Conservation (phyloP, 2,113 vertebrate species). For the Calypte anna region DNA sequence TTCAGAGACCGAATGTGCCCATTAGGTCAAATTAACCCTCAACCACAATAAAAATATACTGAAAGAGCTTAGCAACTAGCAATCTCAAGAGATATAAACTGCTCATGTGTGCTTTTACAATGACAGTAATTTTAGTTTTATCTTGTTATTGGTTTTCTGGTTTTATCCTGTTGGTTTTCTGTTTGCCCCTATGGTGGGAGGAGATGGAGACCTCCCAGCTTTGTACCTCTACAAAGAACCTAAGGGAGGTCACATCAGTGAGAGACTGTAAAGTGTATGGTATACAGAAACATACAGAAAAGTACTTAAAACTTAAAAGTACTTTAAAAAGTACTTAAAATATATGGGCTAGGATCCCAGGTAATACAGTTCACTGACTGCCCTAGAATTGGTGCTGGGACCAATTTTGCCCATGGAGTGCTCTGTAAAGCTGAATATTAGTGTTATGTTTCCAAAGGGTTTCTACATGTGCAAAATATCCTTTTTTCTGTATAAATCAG, state of each 20-base stretch:
- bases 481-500: background rate
- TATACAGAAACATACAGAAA: background rate
- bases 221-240: background rate
- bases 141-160: background rate
- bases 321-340: background rate
- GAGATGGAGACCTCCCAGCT: background rate
- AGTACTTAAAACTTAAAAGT: background rate
- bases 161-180: background rate
- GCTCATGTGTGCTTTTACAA: background rate
- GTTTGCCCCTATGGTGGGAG: background rate
- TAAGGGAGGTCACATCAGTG: background rate
- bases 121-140: background rate
- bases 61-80: background rate
- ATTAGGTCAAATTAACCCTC: constrained; percentile 45
- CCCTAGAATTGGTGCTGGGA: background rate
- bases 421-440: background rate
- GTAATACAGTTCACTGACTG: background rate
- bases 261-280: background rate
- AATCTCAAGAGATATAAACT: background rate
- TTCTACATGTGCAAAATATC: background rate
- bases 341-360: background rate
- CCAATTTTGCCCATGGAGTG: background rate
- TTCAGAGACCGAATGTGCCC: background rate
- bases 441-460: background rate
- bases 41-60: constrained; percentile 30